Evolutionary conservation across 2,888 invertebrate genomes (phyloP).

Genomic region (Micropterix aruncella): DNA sequence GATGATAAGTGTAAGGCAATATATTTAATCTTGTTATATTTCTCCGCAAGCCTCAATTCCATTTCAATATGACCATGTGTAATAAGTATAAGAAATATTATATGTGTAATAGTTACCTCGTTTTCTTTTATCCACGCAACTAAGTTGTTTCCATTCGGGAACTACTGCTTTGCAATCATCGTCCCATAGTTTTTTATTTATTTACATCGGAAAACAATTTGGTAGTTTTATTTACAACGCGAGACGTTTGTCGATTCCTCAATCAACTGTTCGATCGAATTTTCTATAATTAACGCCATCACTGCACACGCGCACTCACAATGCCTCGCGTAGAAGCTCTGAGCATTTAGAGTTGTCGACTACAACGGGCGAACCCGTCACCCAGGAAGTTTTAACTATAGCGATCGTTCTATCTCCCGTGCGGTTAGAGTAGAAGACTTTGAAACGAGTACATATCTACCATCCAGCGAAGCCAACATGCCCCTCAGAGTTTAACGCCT

Average conservation of each 20-base stretch:
- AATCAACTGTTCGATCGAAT: neutral
- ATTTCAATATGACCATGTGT: conserved; percentile 12
- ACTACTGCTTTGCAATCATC: too few species aligned
- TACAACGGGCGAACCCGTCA: too few species aligned
- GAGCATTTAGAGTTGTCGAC: too few species aligned
- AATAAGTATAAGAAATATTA: conserved; percentile 5
- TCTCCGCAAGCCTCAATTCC: conserved; percentile 10
- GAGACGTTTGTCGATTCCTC: neutral
- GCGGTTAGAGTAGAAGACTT: too few species aligned
- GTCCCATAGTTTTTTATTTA: neutral
- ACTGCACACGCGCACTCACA: too few species aligned
- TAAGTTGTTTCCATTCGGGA: too few species aligned
- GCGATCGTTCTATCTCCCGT: too few species aligned
- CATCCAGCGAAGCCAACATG: too few species aligned
- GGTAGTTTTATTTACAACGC: neutral
- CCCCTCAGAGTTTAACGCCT: too few species aligned
- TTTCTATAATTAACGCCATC: neutral
- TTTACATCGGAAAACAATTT: neutral
- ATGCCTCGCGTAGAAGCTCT: too few species aligned
- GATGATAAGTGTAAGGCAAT: conserved; percentile 10
- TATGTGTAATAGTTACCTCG: neutral
- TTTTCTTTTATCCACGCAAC: neutral
- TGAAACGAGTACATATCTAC: too few species aligned
- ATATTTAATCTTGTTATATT: conserved; percentile 10
- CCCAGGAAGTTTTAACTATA: too few species aligned